Evolutionary conservation across 2,113 vertebrate species (phyloP).

Genomic region (Muntiacus muntjak): DNA sequence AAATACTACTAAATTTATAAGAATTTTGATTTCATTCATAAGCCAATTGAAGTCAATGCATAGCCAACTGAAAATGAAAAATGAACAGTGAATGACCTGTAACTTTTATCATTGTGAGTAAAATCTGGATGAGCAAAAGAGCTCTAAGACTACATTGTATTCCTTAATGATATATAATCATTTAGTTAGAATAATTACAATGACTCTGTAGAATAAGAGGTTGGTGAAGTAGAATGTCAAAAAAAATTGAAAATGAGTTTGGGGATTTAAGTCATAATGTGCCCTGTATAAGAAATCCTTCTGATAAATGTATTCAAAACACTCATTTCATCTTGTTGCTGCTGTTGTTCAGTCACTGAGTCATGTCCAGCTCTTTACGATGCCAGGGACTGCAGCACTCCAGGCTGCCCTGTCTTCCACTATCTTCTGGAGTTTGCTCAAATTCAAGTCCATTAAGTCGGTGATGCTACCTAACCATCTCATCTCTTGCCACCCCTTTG

Average conservation of each 20-base stretch:
- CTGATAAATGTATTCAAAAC: not conserved
- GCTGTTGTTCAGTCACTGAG: not conserved
- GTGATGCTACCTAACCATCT: too few species aligned
- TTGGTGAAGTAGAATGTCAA: not conserved
- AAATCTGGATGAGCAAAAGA: not conserved
- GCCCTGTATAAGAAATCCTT: not conserved
- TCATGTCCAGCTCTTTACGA: not conserved
- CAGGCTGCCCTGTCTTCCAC: not conserved
- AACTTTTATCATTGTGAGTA: not conserved
- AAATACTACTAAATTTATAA: not conserved
- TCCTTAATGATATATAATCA: not conserved
- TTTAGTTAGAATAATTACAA: not conserved
- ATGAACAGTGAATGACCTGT: not conserved
- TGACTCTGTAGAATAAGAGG: not conserved
- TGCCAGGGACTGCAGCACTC: not conserved
- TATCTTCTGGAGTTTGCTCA: too few species aligned
- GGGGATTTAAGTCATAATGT: not conserved
- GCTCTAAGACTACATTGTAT: not conserved
- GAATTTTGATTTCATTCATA: not conserved
- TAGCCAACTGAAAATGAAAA: not conserved
- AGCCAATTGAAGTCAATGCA: too few species aligned
- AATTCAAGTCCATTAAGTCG: too few species aligned
- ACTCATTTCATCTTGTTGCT: not conserved
- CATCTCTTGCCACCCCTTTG: too few species aligned
- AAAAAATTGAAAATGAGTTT: not conserved